Conservation (phyloP, 2,797 vertebrate species). For the Falco concolor region DNA sequence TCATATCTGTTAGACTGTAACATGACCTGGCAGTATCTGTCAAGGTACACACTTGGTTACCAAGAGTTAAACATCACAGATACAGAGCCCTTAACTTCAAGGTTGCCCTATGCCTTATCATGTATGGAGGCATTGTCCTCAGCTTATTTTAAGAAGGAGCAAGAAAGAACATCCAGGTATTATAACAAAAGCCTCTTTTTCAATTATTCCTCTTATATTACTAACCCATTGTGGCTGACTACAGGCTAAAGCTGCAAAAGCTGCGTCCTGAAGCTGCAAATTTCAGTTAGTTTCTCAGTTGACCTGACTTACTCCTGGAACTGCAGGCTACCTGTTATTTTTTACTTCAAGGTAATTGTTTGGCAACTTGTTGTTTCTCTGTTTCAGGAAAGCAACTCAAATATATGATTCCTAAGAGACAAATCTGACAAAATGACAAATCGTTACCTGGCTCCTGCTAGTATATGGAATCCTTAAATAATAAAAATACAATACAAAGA, state of each 20-base stretch:
- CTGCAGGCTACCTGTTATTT: background rate
- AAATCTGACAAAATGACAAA: background rate
- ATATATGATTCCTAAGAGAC: background rate
- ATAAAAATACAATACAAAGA: slow-evolving; percentile 11
- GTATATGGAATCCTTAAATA: background rate
- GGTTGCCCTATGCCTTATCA: background rate
- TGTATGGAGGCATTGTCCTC: slow-evolving; percentile 15
- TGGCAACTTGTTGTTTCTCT: background rate
- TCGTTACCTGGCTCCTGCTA: background rate
- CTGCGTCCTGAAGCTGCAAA: slow-evolving; percentile 10
- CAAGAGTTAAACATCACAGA: slow-evolving; percentile 28
- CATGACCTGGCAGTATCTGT: background rate
- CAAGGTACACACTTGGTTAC: background rate
- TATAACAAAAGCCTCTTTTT: slow-evolving; percentile 48
- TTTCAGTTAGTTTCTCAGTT: slow-evolving; percentile 2
- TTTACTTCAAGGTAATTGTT: slow-evolving; percentile 36
- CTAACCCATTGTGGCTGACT: slow-evolving; percentile 13
- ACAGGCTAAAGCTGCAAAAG: slow-evolving; percentile 38
- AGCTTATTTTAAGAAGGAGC: slow-evolving; percentile 39
- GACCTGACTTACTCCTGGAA: slow-evolving; percentile 28
- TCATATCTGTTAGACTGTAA: background rate
- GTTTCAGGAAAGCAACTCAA: slow-evolving; percentile 9
- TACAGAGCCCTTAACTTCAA: slow-evolving; percentile 7
- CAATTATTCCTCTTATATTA: slow-evolving; percentile 7
- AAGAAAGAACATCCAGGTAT: slow-evolving; percentile 42